Evolutionary conservation across 2,797 vertebrate species (phyloP).

Genomic region (Oophaga sylvatica): DNA sequence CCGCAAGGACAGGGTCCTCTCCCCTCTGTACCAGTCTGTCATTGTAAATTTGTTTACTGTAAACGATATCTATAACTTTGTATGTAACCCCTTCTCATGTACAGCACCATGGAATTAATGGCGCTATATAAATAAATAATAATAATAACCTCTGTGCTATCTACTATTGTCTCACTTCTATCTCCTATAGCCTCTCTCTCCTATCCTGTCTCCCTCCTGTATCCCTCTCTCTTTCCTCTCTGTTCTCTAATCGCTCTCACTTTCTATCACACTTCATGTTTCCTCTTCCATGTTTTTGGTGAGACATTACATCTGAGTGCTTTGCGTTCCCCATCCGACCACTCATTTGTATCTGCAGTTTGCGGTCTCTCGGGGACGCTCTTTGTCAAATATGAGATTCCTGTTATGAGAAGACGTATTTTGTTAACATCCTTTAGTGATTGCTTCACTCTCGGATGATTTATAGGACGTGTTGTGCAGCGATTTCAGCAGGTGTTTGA

Average conservation of each 20-base stretch:
- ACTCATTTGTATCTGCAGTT: constrained; percentile 20
- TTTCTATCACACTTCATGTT: not conserved
- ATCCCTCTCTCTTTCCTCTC: not conserved
- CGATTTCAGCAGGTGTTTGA: constrained; percentile 17
- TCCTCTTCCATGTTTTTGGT: not conserved
- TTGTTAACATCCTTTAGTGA: constrained; percentile 15
- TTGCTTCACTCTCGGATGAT: not conserved
- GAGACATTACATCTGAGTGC: not conserved
- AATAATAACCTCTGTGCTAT: not conserved
- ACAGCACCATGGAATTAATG: no score
- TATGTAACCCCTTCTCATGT: no score
- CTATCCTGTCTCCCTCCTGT: not conserved
- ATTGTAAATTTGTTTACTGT: no score
- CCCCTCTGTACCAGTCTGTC: no score
- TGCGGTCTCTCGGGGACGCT: constrained; percentile 6
- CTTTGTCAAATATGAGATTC: constrained; percentile 29
- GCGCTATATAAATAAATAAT: no score
- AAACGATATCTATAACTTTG: no score
- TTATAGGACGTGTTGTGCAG: not conserved
- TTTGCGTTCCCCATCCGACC: not conserved
- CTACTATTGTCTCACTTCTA: not conserved
- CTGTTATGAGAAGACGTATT: constrained; percentile 3
- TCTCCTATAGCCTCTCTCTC: not conserved
- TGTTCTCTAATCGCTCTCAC: not conserved
- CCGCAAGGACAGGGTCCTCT: no score